These are phyloP conservation scores for Drosophila formosana DNA, from an alignment of 2,888 invertebrate genomes.

Conservation along the genomic window DNA sequence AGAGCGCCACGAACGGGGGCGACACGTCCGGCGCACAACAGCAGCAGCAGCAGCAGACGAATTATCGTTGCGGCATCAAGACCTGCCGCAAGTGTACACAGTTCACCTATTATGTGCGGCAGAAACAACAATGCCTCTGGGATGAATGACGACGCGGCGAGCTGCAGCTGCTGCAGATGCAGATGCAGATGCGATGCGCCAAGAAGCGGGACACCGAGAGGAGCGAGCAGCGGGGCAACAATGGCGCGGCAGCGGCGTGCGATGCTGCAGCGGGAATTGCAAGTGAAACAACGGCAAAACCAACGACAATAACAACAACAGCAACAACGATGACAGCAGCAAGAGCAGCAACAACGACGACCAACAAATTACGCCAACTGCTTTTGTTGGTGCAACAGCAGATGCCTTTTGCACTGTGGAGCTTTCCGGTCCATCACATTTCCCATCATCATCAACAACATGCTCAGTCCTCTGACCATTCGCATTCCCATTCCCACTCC, in stretches of 20 bases:
- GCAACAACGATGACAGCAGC: conserved; percentile 23
- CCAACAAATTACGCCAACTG: conserved; percentile 78
- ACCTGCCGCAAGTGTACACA: conserved; percentile 96
- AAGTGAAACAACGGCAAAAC: conserved; percentile 43
- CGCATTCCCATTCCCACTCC: conserved; percentile 24
- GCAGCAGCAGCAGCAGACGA: conserved; percentile 85
- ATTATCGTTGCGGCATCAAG: conserved; percentile 97
- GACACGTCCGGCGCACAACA: conserved; percentile 73
- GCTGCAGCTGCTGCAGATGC: conserved; percentile 79
- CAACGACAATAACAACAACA: conserved; percentile 35
- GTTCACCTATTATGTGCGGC: conserved; percentile 93
- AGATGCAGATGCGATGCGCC: conserved; percentile 69
- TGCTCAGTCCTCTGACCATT: conserved; percentile 11
- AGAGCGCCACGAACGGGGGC: conserved; percentile 86
- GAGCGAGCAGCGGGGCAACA: no score
- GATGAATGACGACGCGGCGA: conserved; percentile 89
- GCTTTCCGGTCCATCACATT: conserved; percentile 77
- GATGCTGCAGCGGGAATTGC: conserved; percentile 36
- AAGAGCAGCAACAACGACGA: conserved; percentile 59
- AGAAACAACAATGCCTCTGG: conserved; percentile 93
- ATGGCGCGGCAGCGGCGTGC: conserved; percentile 13
- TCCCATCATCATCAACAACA: conserved; percentile 50
- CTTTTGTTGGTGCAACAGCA: conserved; percentile 79
- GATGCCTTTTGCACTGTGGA: conserved; percentile 79
- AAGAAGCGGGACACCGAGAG: conserved; percentile 18